Evolutionary conservation across 2,797 vertebrate genomes (phyloP), one percentile per base, ranked within the genome.

Genomic region (Sparus aurata): DNA sequence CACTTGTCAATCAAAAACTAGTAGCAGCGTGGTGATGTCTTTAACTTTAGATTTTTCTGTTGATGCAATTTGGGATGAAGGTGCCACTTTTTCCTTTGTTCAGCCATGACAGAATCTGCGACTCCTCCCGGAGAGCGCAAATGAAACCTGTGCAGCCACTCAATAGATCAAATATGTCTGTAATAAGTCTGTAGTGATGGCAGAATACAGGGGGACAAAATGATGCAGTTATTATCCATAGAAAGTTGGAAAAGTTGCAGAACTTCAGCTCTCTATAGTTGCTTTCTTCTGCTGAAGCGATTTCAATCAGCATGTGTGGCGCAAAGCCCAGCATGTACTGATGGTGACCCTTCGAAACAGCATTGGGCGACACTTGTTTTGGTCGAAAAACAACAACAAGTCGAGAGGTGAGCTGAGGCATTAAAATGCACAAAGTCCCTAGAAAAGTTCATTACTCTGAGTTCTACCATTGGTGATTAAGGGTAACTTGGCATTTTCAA

Each of bases 1-100:
- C 57, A 41, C 11, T 22, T 57, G 61, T 66, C 75, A 66, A 9
- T 75, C 43, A 50, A 12, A 53, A 8, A 60, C 25, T 3, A 18
- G 38, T 9, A 22, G 13, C 25, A 6, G 13, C 2, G 4, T 6
- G 20, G 16, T 0, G 12, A 23, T 5, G 34, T 11, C 49, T 49
- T 41, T 18, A 15, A 50, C 22, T 71, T 52, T 15, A 67, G n/a
- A 15, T 25, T 20, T 54, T 41, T 25, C 57, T 60, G 10, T 43
- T 16, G 38, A 54, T n/a, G 43, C 20, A 49, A 1, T 64, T 47
- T 11, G 12, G 22, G 50, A 72, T 59, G 22, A 15, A 12, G 12
- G 9, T 27, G 5, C 15, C 54, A 57, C 25, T 52, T 12, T 52
- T 12, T n/a, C 38, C 17, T 49, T 38, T 13, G 15, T 65, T 58